Conservation (phyloP, 35 echinoderm and acorn worm genomes). For the Ptychodera flava region DNA sequence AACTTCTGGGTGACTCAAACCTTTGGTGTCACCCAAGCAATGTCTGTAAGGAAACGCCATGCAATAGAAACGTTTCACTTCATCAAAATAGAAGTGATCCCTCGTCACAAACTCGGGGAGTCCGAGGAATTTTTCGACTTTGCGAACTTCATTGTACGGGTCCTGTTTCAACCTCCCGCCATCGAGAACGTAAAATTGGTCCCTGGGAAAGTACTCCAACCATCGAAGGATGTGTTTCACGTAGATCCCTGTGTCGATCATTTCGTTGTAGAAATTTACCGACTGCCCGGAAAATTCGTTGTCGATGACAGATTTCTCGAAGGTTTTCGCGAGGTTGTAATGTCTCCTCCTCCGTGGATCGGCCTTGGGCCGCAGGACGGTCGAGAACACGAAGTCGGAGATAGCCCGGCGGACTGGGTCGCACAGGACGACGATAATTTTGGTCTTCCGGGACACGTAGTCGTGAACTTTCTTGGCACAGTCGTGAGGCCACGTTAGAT, state of each 20-base stretch:
- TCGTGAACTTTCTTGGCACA: slow-evolving; percentile 31
- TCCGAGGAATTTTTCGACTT: slow-evolving; percentile 64
- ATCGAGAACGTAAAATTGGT: slow-evolving; percentile 59
- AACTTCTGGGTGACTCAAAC: slow-evolving; percentile 50
- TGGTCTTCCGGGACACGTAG: slow-evolving; percentile 29
- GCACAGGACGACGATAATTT: slow-evolving; percentile 44
- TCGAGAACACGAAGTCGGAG: slow-evolving; percentile 44
- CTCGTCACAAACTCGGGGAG: slow-evolving; percentile 37
- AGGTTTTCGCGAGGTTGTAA: slow-evolving; percentile 49
- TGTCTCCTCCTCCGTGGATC: neutral
- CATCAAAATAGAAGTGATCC: slow-evolving; percentile 63
- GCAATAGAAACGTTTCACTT: slow-evolving; percentile 73
- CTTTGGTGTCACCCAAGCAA: slow-evolving; percentile 50
- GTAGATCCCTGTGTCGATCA: slow-evolving; percentile 64
- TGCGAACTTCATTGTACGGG: slow-evolving; percentile 29
- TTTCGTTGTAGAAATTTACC: slow-evolving; percentile 39
- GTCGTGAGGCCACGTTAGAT: slow-evolving; percentile 29
- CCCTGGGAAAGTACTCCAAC: slow-evolving; percentile 45
- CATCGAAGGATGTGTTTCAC: slow-evolving; percentile 44
- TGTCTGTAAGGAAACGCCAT: slow-evolving; percentile 24
- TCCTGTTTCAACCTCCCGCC: slow-evolving; percentile 37
- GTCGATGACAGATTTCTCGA: slow-evolving; percentile 69
- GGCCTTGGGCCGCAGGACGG: neutral
- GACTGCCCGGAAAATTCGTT: slow-evolving; percentile 23
- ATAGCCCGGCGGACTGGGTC: slow-evolving; percentile 54